Conservation (phyloP, 2,888 invertebrate species). For the Selenia dentaria region DNA sequence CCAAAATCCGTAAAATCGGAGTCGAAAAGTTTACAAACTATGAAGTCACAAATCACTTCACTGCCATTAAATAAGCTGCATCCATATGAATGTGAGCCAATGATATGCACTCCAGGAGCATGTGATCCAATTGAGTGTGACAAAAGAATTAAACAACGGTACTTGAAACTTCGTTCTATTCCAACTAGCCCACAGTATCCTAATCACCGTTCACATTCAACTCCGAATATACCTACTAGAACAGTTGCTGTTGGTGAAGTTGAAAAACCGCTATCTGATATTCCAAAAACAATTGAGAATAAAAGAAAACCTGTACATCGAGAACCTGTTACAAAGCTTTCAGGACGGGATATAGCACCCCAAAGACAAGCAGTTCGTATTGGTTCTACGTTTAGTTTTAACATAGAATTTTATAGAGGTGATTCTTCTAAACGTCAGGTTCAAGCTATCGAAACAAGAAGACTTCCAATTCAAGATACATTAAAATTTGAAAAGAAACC, state of each 20-base stretch:
- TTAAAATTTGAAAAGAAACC: slow-evolving; percentile 6
- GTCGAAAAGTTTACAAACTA: slow-evolving; percentile 21
- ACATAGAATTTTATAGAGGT: slow-evolving; percentile 40
- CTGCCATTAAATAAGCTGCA: slow-evolving; percentile 6
- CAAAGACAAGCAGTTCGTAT: slow-evolving; percentile 35
- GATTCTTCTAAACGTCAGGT: background rate
- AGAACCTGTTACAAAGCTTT: slow-evolving; percentile 1
- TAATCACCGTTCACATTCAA: slow-evolving; percentile 13
- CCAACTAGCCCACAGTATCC: slow-evolving; percentile 6
- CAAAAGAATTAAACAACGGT: slow-evolving; percentile 22
- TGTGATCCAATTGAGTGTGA: slow-evolving; percentile 30
- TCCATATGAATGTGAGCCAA: slow-evolving; percentile 25
- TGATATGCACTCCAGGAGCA: slow-evolving; percentile 22
- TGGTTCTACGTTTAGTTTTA: slow-evolving; percentile 42
- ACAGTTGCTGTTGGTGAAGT: slow-evolving; percentile 8
- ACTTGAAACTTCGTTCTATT: slow-evolving; percentile 2
- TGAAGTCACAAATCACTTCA: background rate
- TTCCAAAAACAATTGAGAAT: slow-evolving; percentile 6
- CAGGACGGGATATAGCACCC: slow-evolving; percentile 3
- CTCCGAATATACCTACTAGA: slow-evolving; percentile 12
- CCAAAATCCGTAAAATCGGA: background rate
- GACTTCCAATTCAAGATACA: background rate
- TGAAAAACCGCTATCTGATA: slow-evolving; percentile 1
- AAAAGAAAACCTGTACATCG: background rate
- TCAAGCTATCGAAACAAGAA: background rate